phyloP scores from a whole-genome alignment of 2,113 vertebrate genomes.

The Centropus unirufus region DNA sequence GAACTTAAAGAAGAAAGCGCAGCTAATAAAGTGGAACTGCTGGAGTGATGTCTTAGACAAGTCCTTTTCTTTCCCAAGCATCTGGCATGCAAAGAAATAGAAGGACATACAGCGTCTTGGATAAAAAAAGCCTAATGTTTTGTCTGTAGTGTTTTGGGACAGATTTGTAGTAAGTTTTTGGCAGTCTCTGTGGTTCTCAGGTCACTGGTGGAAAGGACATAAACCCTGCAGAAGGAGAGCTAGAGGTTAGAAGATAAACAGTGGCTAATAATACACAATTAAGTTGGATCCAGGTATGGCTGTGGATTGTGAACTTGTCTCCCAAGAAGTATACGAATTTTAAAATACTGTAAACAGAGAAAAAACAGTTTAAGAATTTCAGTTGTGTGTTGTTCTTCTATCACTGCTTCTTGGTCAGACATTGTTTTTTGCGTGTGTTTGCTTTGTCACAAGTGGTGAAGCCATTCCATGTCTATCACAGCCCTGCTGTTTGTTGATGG shows the following conservation, averaged over 20 bases:
- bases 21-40: neutral
- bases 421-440: neutral
- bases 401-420: neutral
- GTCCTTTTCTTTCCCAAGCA: neutral
- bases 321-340: neutral
- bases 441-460: neutral
- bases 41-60: neutral
- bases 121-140: neutral
- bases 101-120: neutral
- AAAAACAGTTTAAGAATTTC: neutral
- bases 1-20: neutral
- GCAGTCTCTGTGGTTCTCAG: neutral
- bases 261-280: neutral
- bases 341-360: neutral
- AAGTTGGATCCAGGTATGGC: neutral
- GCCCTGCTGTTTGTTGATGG: neutral
- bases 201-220: neutral
- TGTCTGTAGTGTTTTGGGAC: neutral
- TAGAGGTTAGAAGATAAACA: neutral
- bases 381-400: neutral
- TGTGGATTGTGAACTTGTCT: neutral
- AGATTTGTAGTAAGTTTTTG: neutral
- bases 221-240: neutral
- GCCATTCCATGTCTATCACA: fast-evolving
- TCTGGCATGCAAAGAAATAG: neutral